Base-by-base conservation (phyloP, 1,140 invertebrate genomes). In the Drosophila elegans region DNA sequence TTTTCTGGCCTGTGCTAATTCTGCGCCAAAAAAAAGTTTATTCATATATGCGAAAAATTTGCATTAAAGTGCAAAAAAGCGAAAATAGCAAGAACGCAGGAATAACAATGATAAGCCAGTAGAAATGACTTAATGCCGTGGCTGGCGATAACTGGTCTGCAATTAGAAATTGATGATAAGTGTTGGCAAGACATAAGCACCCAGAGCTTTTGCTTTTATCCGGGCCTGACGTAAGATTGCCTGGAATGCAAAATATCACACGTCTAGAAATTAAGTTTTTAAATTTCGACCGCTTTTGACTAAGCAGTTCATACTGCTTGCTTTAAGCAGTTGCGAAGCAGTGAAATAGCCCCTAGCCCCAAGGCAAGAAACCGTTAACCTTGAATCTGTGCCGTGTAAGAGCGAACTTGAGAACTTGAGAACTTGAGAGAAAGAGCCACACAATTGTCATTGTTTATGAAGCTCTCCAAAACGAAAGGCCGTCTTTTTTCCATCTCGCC, bases 31-130 rank as follows among this genome's bases (percentile, higher is more conserved):
- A 49, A 66, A 49, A 56, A 57, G 36, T 56, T 1, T 57, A 36
- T 71, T 68, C 29, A 44, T 68, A 57, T 49, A 71, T 71, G 64
- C 66, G 64, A 69, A 42, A 61, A 78, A 89, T 88, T 88, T 89
- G 79, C 83, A 80, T 83, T 89, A 25, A 73, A 77, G 53, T 88
- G 83, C 72, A 78, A 83, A 88, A 21, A 53, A 48, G 36, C 56
- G 39, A 46, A 38, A 57, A 57, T 56, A 46, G 63, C 42, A 39
- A 56, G 60, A 48, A 39, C 32, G 39, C 45, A 41, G n/a, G 39
- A 52, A 56, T 36, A 46, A 48, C 29, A 53, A 49, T 60, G 63
- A 78, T 69, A 78, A 78, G 64, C 53, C 61, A n/a, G 46, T 45
- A 34, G 42, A 62, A 77, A 55, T 66, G 39, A 54, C 16, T 74